Evolutionary conservation across 2,888 invertebrate genomes (phyloP).

Genomic region (Phortica okadai): DNA sequence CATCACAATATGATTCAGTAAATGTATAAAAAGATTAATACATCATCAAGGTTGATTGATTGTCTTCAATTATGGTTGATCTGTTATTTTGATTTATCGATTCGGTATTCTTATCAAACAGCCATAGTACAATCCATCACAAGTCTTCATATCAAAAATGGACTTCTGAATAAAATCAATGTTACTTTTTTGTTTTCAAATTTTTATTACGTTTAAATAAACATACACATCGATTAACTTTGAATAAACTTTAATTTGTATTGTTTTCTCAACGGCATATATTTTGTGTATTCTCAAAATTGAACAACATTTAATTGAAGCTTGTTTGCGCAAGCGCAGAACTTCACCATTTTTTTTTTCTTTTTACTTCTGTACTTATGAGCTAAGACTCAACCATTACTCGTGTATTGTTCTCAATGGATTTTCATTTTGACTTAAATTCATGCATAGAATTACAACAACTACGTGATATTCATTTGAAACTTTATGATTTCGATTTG

Average conservation of each 20-base stretch:
- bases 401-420: neutral
- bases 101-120: too few relatives aligned
- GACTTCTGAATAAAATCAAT: neutral
- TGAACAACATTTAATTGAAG: neutral
- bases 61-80: too few relatives aligned
- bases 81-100: too few relatives aligned
- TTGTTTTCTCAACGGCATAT: neutral
- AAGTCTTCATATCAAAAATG: neutral
- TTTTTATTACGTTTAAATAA: slow-evolving; percentile 26
- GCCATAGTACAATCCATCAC: neutral
- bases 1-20: too few relatives aligned
- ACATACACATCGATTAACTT: slow-evolving; percentile 24
- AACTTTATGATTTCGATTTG: slow-evolving; percentile 9
- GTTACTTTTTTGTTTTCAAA: neutral
- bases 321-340: neutral
- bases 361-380: slow-evolving; percentile 3
- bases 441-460: slow-evolving; percentile 17
- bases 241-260: slow-evolving; percentile 24
- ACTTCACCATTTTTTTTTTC: neutral
- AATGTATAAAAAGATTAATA: too few relatives aligned
- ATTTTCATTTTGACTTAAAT: neutral
- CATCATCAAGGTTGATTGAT: too few relatives aligned
- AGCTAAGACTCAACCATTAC: neutral
- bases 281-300: slow-evolving; percentile 21
- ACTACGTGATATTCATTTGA: slow-evolving; percentile 14